These are phyloP conservation scores for Eristalinus aeneus DNA, from an alignment of 2,888 invertebrate genomes.

Conservation along the genomic window DNA sequence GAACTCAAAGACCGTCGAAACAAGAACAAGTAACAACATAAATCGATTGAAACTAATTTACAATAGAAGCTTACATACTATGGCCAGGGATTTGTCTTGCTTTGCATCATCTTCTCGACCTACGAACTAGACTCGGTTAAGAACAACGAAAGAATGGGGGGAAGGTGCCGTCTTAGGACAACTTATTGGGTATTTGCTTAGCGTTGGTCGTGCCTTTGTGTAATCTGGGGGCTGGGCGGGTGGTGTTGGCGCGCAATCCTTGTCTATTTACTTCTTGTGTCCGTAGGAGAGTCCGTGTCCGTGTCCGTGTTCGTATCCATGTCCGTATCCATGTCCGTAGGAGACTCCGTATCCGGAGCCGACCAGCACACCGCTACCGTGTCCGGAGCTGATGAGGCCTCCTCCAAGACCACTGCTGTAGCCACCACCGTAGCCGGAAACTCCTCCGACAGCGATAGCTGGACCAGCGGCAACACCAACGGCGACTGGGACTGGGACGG, in stretches of 20 bases:
- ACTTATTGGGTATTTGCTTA: slow-evolving; percentile 60
- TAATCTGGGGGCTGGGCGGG: slow-evolving; percentile 59
- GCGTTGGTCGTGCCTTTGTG: slow-evolving; percentile 68
- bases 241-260: slow-evolving; percentile 18
- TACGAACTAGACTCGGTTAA: slow-evolving; percentile 52
- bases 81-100: slow-evolving; percentile 65
- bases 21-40: slow-evolving; percentile 65
- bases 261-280: slow-evolving; percentile 57
- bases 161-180: slow-evolving; percentile 30
- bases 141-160: slow-evolving; percentile 32
- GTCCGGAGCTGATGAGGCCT: slow-evolving; percentile 17
- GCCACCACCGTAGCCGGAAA: slow-evolving; percentile 41
- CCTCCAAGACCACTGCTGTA: slow-evolving; percentile 54
- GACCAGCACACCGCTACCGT: neutral
- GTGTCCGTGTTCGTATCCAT: slow-evolving; percentile 47
- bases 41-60: slow-evolving; percentile 62
- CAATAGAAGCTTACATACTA: slow-evolving; percentile 68
- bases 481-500: slow-evolving; percentile 76
- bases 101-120: slow-evolving; percentile 43
- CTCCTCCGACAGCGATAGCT: slow-evolving; percentile 27
- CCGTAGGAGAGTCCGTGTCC: slow-evolving; percentile 38
- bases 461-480: slow-evolving; percentile 73
- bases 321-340: slow-evolving; percentile 33
- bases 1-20: slow-evolving; percentile 55
- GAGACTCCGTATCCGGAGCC: slow-evolving; percentile 15